A percentile compares a stretch with the other conserved stretches of the same genome.
Evolutionary conservation across 2,888 invertebrate species (phyloP).

Genomic region (Steinernema scapterisci): DNA sequence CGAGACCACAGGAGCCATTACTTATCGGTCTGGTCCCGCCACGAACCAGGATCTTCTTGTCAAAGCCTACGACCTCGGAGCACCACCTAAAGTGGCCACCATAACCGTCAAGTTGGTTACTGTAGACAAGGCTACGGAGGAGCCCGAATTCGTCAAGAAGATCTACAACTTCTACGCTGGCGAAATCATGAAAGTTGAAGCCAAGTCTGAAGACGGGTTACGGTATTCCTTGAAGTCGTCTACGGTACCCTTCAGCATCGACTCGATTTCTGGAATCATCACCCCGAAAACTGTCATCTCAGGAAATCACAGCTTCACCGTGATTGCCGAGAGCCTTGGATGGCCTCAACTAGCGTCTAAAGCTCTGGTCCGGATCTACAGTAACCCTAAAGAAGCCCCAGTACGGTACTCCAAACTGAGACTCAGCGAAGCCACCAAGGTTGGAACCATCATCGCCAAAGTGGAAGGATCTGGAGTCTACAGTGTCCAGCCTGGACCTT

Average conservation of each 20-base stretch:
- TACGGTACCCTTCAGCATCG: background rate
- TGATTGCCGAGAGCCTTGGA: slow-evolving; percentile 9
- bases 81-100: background rate
- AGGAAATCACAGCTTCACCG: background rate
- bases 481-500: background rate
- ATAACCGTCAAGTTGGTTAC: background rate
- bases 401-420: background rate
- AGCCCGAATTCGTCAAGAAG: background rate
- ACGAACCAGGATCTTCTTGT: background rate
- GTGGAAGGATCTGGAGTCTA: background rate
- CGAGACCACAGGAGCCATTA: slow-evolving; percentile 3
- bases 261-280: background rate
- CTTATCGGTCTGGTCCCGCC: background rate
- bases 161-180: background rate
- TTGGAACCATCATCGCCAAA: background rate
- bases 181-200: background rate
- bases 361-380: slow-evolving; percentile 1
- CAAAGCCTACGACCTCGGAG: slow-evolving; percentile 11
- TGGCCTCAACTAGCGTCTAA: background rate
- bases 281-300: background rate
- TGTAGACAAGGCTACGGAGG: background rate
- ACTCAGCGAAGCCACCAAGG: background rate
- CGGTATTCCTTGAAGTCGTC: slow-evolving; percentile 10
- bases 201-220: background rate
- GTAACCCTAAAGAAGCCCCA: background rate